Percentiles rank a stretch among this genome's conserved stretches.
phyloP scores from a whole-genome alignment of 2,888 invertebrate species.

The Acanthacorydalis orientalis region DNA sequence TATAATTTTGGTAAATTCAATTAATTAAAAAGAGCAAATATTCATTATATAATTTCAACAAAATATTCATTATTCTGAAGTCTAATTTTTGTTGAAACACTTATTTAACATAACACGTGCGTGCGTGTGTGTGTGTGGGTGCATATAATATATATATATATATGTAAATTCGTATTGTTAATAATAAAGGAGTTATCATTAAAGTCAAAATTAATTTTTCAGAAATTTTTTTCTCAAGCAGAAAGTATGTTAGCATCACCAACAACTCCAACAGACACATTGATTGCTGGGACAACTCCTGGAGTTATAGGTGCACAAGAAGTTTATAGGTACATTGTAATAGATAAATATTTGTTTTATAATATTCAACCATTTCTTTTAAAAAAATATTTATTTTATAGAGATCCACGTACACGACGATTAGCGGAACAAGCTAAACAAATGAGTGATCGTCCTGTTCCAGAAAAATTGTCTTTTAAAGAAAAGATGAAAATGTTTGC shows the following conservation, averaged over 20 bases:
- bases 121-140: not conserved
- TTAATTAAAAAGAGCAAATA: too few relatives aligned
- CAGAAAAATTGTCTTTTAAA: constrained; percentile 89
- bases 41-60: too few relatives aligned
- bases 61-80: too few relatives aligned
- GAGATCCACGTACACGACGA: constrained; percentile 81
- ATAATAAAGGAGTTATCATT: too few relatives aligned
- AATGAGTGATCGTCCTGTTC: constrained; percentile 47
- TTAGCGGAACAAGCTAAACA: constrained; percentile 60
- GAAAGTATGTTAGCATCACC: constrained; percentile 64
- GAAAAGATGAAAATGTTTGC: constrained; percentile 99
- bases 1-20: too few relatives aligned
- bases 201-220: constrained; percentile 16
- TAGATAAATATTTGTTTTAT: not conserved
- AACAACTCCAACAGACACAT: constrained; percentile 45
- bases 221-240: constrained; percentile 68
- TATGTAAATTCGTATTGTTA: too few relatives aligned
- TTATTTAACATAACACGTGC: too few relatives aligned
- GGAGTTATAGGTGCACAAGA: constrained; percentile 97
- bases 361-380: not conserved
- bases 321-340: constrained; percentile 58
- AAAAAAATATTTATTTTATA: constrained; percentile 20
- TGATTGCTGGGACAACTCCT: constrained; percentile 52
- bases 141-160: not conserved
- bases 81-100: too few relatives aligned